Evolutionary conservation across 92 coral and sea anemone species (phyloP), one percentile per base, ranked within the genome.

Genomic region (Actinostola sp.): DNA sequence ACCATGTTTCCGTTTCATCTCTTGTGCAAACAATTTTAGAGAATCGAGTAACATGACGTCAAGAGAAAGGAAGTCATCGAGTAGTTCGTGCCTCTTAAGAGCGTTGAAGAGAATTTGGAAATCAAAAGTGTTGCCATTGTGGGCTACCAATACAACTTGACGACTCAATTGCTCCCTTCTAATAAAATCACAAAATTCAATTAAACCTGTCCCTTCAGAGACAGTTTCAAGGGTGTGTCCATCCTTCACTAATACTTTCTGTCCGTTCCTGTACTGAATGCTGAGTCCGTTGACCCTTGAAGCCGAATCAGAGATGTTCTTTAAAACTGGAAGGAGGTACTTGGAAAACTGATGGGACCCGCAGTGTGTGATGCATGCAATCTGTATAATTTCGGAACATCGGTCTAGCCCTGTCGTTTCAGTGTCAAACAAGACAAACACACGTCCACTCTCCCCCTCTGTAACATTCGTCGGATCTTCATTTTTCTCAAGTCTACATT

Each of bases 371-470:
- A 6, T 42, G 42, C 71, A 63, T 0, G 63, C 46, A 0, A 62
- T 62, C 29, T 74, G 80, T 5, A 74, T 1, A 0, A 74, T 33
- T 50, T 74, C 71, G 0, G 80, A 62, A 1, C 13, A 4, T 0
- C 46, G 50, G 0, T 16, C 71, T 11, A 74, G 63, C 2, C 80
- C 80, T 8, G 80, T 74, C 1, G 80, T 74, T 74, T 74, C 80
- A 7, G 26, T 49, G 42, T 73, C 70, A 4, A 73, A 73, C 4
- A 46, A 0, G 27, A 51, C 5, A 49, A 70, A 53, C 3, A 52
- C 63, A 17, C 13, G 2, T 8, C 21, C 1, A 10, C 9, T 44
- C 15, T n/a, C n/a, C n/a, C n/a, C n/a, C n/a, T n/a, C n/a, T n/a
- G n/a, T n/a, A n/a, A n/a, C n/a, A n/a, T n/a, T n/a, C n/a, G 60